Percentiles rank a stretch among this genome's conserved stretches.
These are phyloP conservation scores for Chrysina gloriosa DNA, from an alignment of 2,888 invertebrate species.

Conservation along the genomic window DNA sequence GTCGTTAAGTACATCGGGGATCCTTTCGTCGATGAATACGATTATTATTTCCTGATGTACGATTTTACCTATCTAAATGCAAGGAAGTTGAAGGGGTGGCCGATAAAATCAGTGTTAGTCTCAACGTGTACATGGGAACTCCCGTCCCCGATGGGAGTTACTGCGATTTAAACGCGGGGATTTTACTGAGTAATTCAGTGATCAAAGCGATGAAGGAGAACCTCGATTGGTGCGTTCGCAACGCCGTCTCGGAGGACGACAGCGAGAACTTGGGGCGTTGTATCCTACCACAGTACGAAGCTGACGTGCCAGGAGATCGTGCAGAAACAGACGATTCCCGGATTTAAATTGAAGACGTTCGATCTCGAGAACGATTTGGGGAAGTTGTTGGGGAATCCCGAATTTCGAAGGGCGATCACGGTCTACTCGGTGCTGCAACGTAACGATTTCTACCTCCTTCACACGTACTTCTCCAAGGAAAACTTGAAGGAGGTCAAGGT, in stretches of 20 bases:
- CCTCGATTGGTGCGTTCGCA: constrained; percentile 91
- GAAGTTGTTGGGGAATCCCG: constrained; percentile 61
- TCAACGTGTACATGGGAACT: constrained; percentile 86
- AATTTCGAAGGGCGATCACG: constrained; percentile 71
- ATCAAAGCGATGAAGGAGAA: constrained; percentile 80
- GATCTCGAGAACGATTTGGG: constrained; percentile 63
- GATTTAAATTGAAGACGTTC: constrained; percentile 65
- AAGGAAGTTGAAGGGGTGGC: constrained; percentile 79
- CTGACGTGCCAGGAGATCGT: constrained; percentile 70
- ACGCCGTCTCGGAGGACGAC: constrained; percentile 83
- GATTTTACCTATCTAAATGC: constrained; percentile 90
- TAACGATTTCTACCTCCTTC: constrained; percentile 76
- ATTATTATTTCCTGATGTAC: constrained; percentile 90
- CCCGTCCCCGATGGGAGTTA: constrained; percentile 72
- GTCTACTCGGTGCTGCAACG: constrained; percentile 74
- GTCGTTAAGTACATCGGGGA: constrained; percentile 90
- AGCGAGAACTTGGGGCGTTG: constrained; percentile 92
- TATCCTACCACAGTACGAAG: constrained; percentile 77
- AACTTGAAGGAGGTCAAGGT: constrained; percentile 49
- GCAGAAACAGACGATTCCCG: constrained; percentile 66
- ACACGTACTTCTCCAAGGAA: constrained; percentile 79
- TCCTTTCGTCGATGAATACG: constrained; percentile 89
- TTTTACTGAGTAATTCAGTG: constrained; percentile 89
- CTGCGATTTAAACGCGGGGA: constrained; percentile 84
- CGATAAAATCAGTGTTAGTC: constrained; percentile 83